Conservation (phyloP, 2,888 invertebrate species). For the Chrysina gloriosa region DNA sequence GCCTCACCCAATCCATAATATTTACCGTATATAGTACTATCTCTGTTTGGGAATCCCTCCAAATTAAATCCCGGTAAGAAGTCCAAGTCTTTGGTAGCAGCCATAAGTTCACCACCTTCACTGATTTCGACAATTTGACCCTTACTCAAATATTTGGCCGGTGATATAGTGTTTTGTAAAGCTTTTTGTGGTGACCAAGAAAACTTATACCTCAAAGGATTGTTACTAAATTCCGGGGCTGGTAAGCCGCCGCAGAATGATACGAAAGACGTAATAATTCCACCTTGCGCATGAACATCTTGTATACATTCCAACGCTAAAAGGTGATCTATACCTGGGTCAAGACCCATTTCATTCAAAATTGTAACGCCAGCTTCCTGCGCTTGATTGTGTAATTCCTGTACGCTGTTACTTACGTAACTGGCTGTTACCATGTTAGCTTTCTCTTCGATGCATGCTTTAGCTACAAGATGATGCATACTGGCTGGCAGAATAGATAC, state of each 20-base stretch:
- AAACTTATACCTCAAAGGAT: constrained; percentile 90
- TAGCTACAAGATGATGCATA: constrained; percentile 88
- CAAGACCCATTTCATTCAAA: constrained; percentile 96
- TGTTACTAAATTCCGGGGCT: constrained; percentile 95
- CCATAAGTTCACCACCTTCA: constrained; percentile 90
- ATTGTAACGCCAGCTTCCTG: constrained; percentile 90
- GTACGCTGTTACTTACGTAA: constrained; percentile 89
- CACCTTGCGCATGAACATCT: constrained; percentile 88
- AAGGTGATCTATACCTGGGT: constrained; percentile 91
- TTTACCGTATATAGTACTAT: constrained; percentile 89
- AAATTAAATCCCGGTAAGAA: constrained; percentile 97
- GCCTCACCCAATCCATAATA: constrained; percentile 90
- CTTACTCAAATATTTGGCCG: constrained; percentile 77
- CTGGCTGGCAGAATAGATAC: constrained; percentile 92
- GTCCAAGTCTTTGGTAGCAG: constrained; percentile 80
- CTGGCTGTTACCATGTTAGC: constrained; percentile 97
- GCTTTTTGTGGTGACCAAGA: constrained; percentile 98
- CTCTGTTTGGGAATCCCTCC: constrained; percentile 97
- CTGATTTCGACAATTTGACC: constrained; percentile 84
- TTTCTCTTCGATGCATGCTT: constrained; percentile 85
- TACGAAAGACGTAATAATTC: constrained; percentile 92
- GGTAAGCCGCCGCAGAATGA: constrained; percentile 98
- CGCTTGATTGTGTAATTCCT: constrained; percentile 82
- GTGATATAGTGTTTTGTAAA: constrained; percentile 87
- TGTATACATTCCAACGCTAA: constrained; percentile 97